Evolutionary conservation across 2,888 invertebrate species (phyloP).

Genomic region (Stratiomys singularior): DNA sequence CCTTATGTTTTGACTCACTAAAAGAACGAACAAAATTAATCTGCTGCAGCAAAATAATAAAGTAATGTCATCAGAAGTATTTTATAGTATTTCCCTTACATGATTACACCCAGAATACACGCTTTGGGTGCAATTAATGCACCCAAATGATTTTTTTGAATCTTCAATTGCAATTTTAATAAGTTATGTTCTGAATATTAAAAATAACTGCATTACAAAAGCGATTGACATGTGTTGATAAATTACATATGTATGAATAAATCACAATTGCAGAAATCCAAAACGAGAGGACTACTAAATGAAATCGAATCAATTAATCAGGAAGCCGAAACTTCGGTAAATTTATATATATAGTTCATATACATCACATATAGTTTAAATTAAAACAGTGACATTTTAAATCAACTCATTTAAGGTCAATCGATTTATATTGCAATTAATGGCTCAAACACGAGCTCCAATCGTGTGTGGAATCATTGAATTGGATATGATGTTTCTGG

Average conservation of each 20-base stretch:
- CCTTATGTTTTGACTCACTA: no score
- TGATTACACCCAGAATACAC: no score
- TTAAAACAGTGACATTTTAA: no score
- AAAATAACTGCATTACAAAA: no score
- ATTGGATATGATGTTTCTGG: slow-evolving; percentile 58
- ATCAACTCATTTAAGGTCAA: slow-evolving; percentile 53
- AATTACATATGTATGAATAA: not conserved
- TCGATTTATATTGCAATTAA: slow-evolving; percentile 58
- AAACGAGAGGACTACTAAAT: slow-evolving; percentile 56
- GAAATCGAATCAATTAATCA: slow-evolving; percentile 53
- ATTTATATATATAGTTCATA: not conserved
- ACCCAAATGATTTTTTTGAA: no score
- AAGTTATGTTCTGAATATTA: no score
- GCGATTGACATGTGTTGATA: not conserved
- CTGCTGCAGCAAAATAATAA: no score
- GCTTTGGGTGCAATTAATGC: no score
- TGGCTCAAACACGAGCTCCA: slow-evolving; percentile 53
- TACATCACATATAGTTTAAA: not conserved
- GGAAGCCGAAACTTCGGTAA: slow-evolving; percentile 54
- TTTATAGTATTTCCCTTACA: no score
- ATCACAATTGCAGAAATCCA: slow-evolving; percentile 56
- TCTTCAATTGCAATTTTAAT: no score
- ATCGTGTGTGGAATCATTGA: slow-evolving; percentile 59
- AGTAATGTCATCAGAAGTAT: no score
- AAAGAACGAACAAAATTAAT: no score